Evolutionary conservation across 2,888 invertebrate genomes (phyloP).

Genomic region (Dorcus parallelipipedus): DNA sequence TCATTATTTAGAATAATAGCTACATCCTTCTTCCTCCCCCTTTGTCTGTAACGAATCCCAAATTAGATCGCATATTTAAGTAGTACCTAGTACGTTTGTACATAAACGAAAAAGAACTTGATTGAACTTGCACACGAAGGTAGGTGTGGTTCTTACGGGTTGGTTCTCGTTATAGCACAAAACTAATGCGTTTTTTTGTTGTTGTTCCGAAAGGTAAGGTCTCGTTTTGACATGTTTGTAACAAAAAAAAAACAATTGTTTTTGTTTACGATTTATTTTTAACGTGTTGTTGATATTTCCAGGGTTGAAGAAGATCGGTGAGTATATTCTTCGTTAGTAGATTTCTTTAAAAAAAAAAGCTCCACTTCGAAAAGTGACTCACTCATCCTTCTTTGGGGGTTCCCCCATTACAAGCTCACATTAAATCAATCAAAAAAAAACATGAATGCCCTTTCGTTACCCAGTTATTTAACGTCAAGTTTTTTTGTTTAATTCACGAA

Average conservation of each 20-base stretch:
- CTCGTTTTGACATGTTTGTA: neutral
- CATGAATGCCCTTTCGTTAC: too few species aligned
- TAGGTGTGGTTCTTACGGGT: conserved; percentile 1
- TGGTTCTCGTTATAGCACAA: too few species aligned
- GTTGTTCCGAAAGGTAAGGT: conserved; percentile 4
- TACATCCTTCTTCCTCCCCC: neutral
- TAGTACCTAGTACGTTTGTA: too few species aligned
- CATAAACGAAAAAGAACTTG: too few species aligned
- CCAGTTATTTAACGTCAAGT: too few species aligned
- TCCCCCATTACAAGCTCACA: too few species aligned
- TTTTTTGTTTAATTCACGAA: too few species aligned
- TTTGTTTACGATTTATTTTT: conserved; percentile 13
- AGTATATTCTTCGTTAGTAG: conserved; percentile 35
- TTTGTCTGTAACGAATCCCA: neutral
- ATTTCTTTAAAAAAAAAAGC: neutral
- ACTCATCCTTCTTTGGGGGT: too few species aligned
- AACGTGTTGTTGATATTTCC: conserved; percentile 20
- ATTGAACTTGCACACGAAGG: neutral
- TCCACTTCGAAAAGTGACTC: too few species aligned
- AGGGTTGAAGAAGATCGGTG: conserved; percentile 43
- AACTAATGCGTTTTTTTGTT: conserved; percentile 1
- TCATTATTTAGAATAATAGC: conserved; percentile 17
- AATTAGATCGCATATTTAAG: neutral
- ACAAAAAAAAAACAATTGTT: conserved; percentile 1
- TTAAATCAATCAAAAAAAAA: too few species aligned